A percentile compares a stretch with the other conserved stretches of the same genome.
These are phyloP conservation scores for Ceriagrion tenellum DNA, from an alignment of 2,888 invertebrate genomes.

Conservation along the genomic window DNA sequence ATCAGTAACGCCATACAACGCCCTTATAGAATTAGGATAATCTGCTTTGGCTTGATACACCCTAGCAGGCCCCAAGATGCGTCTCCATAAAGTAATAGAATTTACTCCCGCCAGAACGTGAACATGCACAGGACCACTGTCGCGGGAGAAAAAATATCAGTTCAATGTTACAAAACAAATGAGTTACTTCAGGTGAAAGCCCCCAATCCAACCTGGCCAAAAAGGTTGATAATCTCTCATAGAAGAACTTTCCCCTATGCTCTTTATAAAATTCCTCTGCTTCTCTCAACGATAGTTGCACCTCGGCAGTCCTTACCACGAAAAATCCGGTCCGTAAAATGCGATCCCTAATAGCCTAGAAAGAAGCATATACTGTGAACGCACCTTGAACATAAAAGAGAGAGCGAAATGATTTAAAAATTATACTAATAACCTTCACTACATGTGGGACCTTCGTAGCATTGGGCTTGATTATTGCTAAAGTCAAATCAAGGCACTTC, in stretches of 20 bases:
- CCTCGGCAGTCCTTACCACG: neutral
- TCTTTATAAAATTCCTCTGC: conserved; percentile 44
- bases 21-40: conserved; percentile 44
- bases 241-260: conserved; percentile 44
- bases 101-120: conserved; percentile 43
- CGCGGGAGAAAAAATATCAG: neutral
- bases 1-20: conserved; percentile 49
- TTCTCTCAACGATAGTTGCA: conserved; percentile 29
- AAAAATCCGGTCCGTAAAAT: conserved; percentile 48
- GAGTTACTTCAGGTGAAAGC: neutral
- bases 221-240: conserved; percentile 37
- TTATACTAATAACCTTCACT: conserved; percentile 31
- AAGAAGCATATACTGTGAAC: neutral
- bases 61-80: conserved; percentile 45
- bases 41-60: conserved; percentile 51
- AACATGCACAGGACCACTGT: conserved; percentile 44
- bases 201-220: neutral
- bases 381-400: neutral
- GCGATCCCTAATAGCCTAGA: conserved; percentile 4
- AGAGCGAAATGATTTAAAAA: neutral
- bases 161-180: neutral
- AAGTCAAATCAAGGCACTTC: conserved; percentile 43
- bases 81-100: conserved; percentile 37
- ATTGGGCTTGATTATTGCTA: conserved; percentile 48
- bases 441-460: conserved; percentile 56